Conservation (phyloP, 1,140 invertebrate genomes). For the Drosophila subpulchrella region DNA sequence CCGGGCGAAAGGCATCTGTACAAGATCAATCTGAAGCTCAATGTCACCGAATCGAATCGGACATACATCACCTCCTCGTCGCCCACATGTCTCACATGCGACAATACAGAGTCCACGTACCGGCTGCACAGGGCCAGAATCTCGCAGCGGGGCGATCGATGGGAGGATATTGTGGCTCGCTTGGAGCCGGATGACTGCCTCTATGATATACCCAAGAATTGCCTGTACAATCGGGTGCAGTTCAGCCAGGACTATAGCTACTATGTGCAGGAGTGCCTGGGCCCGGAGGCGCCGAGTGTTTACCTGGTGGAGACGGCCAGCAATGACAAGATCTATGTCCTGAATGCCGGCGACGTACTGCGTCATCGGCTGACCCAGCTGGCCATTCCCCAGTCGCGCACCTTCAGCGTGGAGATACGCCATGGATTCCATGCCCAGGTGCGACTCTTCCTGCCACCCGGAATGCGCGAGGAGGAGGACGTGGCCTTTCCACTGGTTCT, state of each 20-base stretch:
- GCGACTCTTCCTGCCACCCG: conserved; percentile 90
- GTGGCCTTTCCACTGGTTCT: conserved; percentile 92
- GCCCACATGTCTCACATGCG: conserved; percentile 82
- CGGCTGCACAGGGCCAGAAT: conserved; percentile 58
- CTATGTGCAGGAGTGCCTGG: conserved; percentile 89
- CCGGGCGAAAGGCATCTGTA: conserved; percentile 91
- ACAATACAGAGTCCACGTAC: conserved; percentile 75
- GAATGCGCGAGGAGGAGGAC: conserved; percentile 92
- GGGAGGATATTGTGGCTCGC: conserved; percentile 70
- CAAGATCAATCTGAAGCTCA: conserved; percentile 86
- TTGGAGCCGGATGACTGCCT: conserved; percentile 72
- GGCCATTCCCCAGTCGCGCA: conserved; percentile 87
- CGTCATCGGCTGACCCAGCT: conserved; percentile 85
- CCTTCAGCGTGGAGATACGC: conserved; percentile 87
- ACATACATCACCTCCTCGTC: conserved; percentile 80
- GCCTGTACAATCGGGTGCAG: conserved; percentile 88
- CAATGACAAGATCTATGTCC: conserved; percentile 86
- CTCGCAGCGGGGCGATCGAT: conserved; percentile 56
- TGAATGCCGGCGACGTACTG: conserved; percentile 86
- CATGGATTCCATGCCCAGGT: conserved; percentile 86
- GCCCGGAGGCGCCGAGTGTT: conserved; percentile 88
- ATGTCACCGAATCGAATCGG: conserved; percentile 79
- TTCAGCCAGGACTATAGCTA: conserved; percentile 88
- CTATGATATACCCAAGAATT: conserved; percentile 86
- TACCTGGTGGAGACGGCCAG: conserved; percentile 87